Base-by-base conservation (phyloP, 2,113 vertebrate genomes). In the Paracyprichromis sp. region DNA sequence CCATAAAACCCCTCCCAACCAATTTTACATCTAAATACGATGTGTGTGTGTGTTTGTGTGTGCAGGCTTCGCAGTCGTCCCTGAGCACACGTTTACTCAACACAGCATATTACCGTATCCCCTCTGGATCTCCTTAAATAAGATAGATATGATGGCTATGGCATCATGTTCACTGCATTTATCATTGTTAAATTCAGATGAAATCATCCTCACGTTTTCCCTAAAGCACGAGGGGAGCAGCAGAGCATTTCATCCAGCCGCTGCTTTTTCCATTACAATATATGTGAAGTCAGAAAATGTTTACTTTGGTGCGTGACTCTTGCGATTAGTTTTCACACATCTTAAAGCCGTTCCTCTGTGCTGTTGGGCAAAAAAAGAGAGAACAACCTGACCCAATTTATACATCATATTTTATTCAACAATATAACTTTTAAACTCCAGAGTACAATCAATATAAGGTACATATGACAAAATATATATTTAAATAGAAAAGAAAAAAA, bases 401-500 rank as follows among this genome's bases (percentile, higher is more conserved):
- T 94, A 89, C 85, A 90, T 92, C 82, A 88, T 87, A 88, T 94
- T 95, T 96, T 95, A 96, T 95, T 95, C 83, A 89, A 95, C 93
- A 94, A 92, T 92, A 93, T 93, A 93, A 90, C 43, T 89, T 94
- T 91, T 91, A 88, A 84, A 94, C 92, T 92, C 95, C 54, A 89
- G 95, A 93, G 91, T 96, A 95, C 92, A 95, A 93, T 94, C 90
- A 90, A 92, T 95, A 88, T 66, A 92, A 95, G 93, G 89, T 95
- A 96, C 82, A 92, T 91, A 87, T 95, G 93, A 94, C 92, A 95
- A 95, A 94, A 95, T 94, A 95, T 93, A 95, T 92, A 78, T 93
- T 96, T 95, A 95, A 95, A 95, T 94, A 96, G 88, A 90, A 89
- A 83, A 71, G 82, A 83, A 87, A 90, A 69, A 91, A 92, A 88